Evolutionary conservation across 2,797 vertebrate species (phyloP), one percentile per base, ranked within the genome.

Genomic region (Lepus oiostolus): DNA sequence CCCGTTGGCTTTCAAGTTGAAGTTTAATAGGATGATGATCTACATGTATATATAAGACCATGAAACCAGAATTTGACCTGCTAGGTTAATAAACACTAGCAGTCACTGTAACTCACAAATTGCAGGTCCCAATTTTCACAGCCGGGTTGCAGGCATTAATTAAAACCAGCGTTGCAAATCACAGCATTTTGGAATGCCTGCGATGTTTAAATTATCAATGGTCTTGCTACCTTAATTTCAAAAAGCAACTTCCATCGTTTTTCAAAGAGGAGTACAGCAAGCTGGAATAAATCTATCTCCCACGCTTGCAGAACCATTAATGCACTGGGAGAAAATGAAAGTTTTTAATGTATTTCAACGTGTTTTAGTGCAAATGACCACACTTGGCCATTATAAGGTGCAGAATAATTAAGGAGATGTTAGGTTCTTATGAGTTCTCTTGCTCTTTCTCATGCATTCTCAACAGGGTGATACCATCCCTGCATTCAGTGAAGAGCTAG

Each of bases 111-210:
- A 98, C 95, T 98, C 97, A 97, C 97, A 97, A 97, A 98, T 98
- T 97, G 98, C 96, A 97, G 90, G 96, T 95, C 97, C 95, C 97
- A 93, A 98, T 98, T 98, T 98, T 98, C 98, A 97, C 98, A 98
- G 97, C 94, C 1, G 0, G 96, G 87, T 96, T 97, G 94, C 50
- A 62, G 95, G 95, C 95, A 97, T 98, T 98, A 98, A 98, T 98
- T 98, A 98, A 97, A 96, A 95, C 97, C 93, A 91, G 93, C 95
- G 97, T 97, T 97, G 96, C 96, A 97, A 93, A 97, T 98, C 97
- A 89, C 75, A 90, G 96, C 93, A 91, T 96, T 98, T 93, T 84
- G 76, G 97, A 97, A 87, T 72, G 92, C 91, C 95, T 96, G 96
- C 96, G 58, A 96, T 91, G 95, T 95, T 98, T 97, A 96, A 98